Conservation (phyloP, 1,140 invertebrate genomes). For the Neotoxoptera formosana region DNA sequence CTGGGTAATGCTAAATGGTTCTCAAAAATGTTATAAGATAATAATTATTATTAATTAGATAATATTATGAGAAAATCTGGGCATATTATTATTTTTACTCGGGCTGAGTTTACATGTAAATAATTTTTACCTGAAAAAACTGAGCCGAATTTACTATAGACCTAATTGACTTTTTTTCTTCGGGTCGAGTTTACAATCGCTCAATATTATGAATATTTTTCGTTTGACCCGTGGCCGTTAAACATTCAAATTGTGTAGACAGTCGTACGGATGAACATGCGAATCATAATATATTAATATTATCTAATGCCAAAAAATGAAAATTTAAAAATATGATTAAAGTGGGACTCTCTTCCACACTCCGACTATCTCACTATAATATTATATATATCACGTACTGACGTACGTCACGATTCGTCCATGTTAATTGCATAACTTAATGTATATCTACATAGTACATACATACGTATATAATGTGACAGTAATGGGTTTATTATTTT, state of each 20-base stretch:
- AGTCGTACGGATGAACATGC: not conserved
- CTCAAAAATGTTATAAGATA: no score
- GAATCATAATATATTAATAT: not conserved
- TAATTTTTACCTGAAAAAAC: no score
- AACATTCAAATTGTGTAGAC: not conserved
- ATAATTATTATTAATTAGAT: no score
- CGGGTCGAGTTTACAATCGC: no score
- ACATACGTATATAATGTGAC: no score
- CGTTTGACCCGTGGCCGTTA: not conserved
- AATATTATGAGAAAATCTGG: no score
- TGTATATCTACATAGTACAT: no score
- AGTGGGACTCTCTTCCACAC: not conserved
- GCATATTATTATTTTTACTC: no score
- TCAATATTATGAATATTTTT: not conserved
- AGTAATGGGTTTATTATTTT: not conserved
- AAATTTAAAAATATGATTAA: not conserved
- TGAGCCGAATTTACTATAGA: no score
- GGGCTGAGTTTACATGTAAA: no score
- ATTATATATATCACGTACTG: not conserved
- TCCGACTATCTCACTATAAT: not conserved
- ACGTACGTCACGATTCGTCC: not conserved
- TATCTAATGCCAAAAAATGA: not conserved
- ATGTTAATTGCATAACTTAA: not conserved
- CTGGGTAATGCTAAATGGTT: no score
- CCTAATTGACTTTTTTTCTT: no score